A percentile compares a stretch with the other conserved stretches of the same genome.
Conservation (phyloP, 2,797 vertebrate genomes). For the Streptopelia turtur region DNA sequence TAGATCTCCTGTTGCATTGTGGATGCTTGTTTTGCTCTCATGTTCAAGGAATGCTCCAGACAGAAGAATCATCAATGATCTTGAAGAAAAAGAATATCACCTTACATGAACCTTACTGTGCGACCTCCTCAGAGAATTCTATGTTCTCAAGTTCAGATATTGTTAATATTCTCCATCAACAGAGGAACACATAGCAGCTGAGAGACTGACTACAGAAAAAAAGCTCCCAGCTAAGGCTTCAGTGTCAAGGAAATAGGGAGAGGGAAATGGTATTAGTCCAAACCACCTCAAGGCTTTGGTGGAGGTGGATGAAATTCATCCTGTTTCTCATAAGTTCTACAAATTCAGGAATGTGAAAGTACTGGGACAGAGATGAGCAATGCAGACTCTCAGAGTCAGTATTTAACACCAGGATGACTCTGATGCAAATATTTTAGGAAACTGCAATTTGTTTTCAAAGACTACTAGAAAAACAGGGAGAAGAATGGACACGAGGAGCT, state of each 20-base stretch:
- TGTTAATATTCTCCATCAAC: neutral
- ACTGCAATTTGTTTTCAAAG: neutral
- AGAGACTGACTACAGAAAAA: neutral
- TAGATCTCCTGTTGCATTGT: neutral
- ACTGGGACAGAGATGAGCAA: neutral
- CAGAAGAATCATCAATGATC: neutral
- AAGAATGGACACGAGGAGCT: neutral
- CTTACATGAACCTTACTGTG: neutral
- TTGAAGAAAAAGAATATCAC: neutral
- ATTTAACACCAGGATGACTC: constrained; percentile 9
- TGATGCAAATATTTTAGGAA: neutral
- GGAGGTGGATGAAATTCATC: neutral
- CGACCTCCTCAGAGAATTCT: neutral
- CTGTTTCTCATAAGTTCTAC: neutral
- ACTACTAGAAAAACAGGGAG: neutral
- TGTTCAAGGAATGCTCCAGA: neutral
- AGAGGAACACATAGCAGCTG: neutral
- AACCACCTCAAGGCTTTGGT: neutral
- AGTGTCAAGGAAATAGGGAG: neutral
- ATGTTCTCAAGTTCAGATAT: neutral
- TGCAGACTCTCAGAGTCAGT: constrained; percentile 10
- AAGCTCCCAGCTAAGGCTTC: neutral
- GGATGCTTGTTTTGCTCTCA: neutral
- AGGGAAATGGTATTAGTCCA: neutral
- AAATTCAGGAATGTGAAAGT: constrained; percentile 4